Percentiles rank a stretch among this genome's conserved stretches.
Evolutionary conservation across 2,888 invertebrate species (phyloP).

Genomic region (Eristalis pertinax): DNA sequence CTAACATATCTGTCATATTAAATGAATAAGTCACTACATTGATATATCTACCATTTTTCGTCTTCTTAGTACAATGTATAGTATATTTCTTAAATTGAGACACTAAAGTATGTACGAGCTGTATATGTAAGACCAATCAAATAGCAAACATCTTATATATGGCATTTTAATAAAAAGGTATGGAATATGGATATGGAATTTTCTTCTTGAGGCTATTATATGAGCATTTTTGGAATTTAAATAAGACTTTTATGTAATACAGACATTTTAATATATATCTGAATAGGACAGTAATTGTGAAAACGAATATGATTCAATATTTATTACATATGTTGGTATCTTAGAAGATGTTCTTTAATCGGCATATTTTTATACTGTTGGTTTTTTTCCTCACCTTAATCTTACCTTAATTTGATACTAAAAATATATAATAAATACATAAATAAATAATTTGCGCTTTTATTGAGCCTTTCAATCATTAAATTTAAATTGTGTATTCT

Average conservation of each 20-base stretch:
- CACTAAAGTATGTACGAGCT: not conserved
- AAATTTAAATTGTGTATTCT: too few relatives aligned
- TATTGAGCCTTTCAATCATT: too few relatives aligned
- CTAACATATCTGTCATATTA: too few relatives aligned
- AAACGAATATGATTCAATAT: not conserved
- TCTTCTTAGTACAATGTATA: constrained; percentile 5
- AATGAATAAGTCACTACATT: too few relatives aligned
- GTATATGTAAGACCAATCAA: not conserved
- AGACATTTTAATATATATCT: not conserved
- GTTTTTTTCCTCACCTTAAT: too few relatives aligned
- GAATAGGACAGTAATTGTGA: not conserved
- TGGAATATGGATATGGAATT: constrained; percentile 10
- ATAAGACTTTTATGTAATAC: not conserved
- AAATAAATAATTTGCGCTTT: too few relatives aligned
- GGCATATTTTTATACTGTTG: too few relatives aligned
- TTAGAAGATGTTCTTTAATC: too few relatives aligned
- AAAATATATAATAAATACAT: too few relatives aligned
- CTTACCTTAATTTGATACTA: too few relatives aligned
- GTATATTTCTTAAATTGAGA: not conserved
- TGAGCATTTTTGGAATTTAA: constrained; percentile 26
- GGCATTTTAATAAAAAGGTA: constrained; percentile 16
- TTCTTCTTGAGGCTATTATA: constrained; percentile 16
- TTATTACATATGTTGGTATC: not conserved
- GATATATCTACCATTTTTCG: not conserved
- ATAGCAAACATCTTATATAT: not conserved